Evolutionary conservation across 2,888 invertebrate species (phyloP), one percentile per base, ranked within the genome.

Genomic region (Polia nebulosa): DNA sequence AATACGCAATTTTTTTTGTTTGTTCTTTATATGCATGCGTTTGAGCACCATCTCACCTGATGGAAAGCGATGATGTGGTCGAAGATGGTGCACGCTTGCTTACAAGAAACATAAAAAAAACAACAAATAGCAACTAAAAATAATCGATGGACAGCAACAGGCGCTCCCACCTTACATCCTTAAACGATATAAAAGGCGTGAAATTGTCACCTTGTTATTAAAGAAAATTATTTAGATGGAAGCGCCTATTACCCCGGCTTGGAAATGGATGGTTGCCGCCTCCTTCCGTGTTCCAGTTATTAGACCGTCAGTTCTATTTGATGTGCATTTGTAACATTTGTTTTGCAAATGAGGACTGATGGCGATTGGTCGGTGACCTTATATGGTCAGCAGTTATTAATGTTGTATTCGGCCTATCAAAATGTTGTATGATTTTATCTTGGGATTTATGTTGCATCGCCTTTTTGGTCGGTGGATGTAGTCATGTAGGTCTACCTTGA

Each of bases 141-240:
- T 27, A n/a, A n/a, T 27, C 27, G 4, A 27, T 49, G 0, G 8
- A 9, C 32, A 9, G 27, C 34, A 60, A 71, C 60, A 13, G 49
- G 53, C 44, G 27, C 8, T 11, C 3, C 8, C 20, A 70, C 79
- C 72, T 20, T 25, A 29, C 20, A 27, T 17, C 4, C 15, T 59
- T 73, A 77, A 73, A n/a, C 65, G 72, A 55, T 58, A 8, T 64
- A 65, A 76, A 45, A 83, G 70, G 81, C 80, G 83, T 83, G 83
- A 83, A 83, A 83, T 78, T 81, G 82, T 76, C 82, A 81, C 81
- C 69, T 69, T 68, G 74, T 64, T 75, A 82, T 83, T 81, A 83
- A 41, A 76, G 59, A 57, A 64, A 71, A 75, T 77, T 63, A 77
- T 77, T 77, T 61, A 80, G 20, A 68, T 58, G 20, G 62, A 49